Base-by-base conservation (phyloP, 2,888 invertebrate genomes). In the Rhagonycha fulva region DNA sequence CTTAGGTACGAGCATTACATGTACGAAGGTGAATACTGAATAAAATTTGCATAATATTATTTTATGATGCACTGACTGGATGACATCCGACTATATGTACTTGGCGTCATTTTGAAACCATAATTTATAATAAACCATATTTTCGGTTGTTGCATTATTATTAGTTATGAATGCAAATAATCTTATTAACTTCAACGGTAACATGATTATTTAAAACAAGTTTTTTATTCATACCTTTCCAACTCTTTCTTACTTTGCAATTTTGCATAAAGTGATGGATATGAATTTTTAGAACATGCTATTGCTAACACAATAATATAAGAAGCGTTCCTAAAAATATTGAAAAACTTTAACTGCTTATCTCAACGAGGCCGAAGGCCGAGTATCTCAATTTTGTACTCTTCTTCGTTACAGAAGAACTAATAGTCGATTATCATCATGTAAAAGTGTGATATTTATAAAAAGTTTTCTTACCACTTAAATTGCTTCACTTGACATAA, bases 1-100 rank as follows among this genome's bases (percentile, higher is more conserved):
- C 71, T 32, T 67, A 72, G 47, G 71, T 67, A 72, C 71, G 67
- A 67, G 71, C 71, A 67, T 72, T 60, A 62, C 72, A 68, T 73
- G 72, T 62, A 68, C 60, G 71, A 67, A 66, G 71, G 71, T 72
- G 71, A 72, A 66, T 66, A 24, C 24, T 66, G 71, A 47, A 72
- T 66, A 47, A 19, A 24, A 72, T 72, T 72, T 72, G n/a, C 71
- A 73, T 72, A 61, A 61, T 11, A 61, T 73, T 73, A 72, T 72
- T 72, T 67, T 62, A 70, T 24, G 70, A 26, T 72, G 71, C 47
- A 63, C 66, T 47, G 71, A 72, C 71, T 67, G 71, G 71, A 66
- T 72, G 66, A 72, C 71, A 72, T 72, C 71, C 71, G 66, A 66
- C 14, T 19, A 70, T 26, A n/a, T n/a, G n/a, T n/a, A 62, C 62